Evolutionary conservation across 1,140 invertebrate species (phyloP), one percentile per base, ranked within the genome.

Genomic region (Bombus terrestris): DNA sequence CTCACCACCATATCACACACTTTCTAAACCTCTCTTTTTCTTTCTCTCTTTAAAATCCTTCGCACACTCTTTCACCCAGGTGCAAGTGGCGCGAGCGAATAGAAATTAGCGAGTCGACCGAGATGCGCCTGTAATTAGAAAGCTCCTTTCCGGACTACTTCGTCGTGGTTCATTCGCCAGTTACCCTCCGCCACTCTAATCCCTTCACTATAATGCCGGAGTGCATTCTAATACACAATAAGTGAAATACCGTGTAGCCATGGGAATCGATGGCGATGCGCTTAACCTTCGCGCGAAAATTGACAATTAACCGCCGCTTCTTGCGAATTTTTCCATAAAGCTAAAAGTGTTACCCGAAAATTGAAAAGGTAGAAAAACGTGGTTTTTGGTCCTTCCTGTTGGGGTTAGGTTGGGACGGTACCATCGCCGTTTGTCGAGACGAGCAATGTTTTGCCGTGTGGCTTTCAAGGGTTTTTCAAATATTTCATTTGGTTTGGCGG

Each of bases 151-250:
- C 75, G 28, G 25, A 62, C 75, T 37, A 39, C 57, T 28, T 25
- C 35, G 8, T 77, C 25, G 57, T 22, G 37, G 28, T 32, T 41
- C 35, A 62, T 41, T 37, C 47, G 2, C 41, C 13, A 39, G 6
- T 15, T 15, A n/a, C 25, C 13, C 8, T 13, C 68, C 53, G 53
- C 25, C 75, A 39, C 25, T 62, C 47, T 77, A 5, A 6, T 28
- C 74, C 35, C 32, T 76, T 76, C 12, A 15, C 57, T 37, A 25
- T 39, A 25, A 39, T 57, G 37, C 15, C 18, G 28, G 10, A 37
- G 75, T 39, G 25, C 37, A 47, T 77, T 59, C 75, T 77, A n/a
- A 77, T 32, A 64, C 75, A 62, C n/a, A 32, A 78, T 78, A 78
- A 78, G 37, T 22, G 37, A 39, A n/a, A 25, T 32, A 32, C n/a